These are phyloP conservation scores for Hemiscyllium ocellatum DNA, from an alignment of 2,113 vertebrate species.

Conservation along the genomic window DNA sequence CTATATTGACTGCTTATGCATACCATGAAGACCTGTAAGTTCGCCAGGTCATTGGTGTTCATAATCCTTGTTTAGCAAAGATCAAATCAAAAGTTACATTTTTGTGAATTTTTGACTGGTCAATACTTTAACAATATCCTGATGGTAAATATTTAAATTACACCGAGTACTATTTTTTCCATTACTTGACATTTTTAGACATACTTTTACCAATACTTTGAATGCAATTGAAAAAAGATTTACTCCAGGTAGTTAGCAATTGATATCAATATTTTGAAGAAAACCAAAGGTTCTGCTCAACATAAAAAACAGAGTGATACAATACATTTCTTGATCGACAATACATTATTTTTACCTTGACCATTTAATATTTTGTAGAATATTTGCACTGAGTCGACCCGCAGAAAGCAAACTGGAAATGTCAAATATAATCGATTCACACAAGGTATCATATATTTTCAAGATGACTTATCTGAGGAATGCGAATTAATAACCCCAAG, in stretches of 20 bases:
- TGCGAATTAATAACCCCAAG: not conserved
- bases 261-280: not conserved
- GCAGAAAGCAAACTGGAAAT: not conserved
- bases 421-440: not conserved
- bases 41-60: not conserved
- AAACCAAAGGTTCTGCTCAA: not conserved
- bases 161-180: not conserved
- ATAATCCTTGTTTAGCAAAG: not conserved
- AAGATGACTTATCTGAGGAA: not conserved
- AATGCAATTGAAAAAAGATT: not conserved
- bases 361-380: slow-evolving; percentile 6
- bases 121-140: not conserved
- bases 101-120: not conserved
- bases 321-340: not conserved
- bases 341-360: not conserved
- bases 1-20: no score
- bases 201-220: not conserved
- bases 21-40: not conserved
- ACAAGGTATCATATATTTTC: not conserved
- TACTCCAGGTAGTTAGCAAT: not conserved
- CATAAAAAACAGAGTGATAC: not conserved
- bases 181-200: not conserved
- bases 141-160: not conserved
- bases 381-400: not conserved
- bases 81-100: not conserved